These are phyloP conservation scores for Panulirus ornatus DNA, from an alignment of 1,140 invertebrate genomes.

Conservation along the genomic window DNA sequence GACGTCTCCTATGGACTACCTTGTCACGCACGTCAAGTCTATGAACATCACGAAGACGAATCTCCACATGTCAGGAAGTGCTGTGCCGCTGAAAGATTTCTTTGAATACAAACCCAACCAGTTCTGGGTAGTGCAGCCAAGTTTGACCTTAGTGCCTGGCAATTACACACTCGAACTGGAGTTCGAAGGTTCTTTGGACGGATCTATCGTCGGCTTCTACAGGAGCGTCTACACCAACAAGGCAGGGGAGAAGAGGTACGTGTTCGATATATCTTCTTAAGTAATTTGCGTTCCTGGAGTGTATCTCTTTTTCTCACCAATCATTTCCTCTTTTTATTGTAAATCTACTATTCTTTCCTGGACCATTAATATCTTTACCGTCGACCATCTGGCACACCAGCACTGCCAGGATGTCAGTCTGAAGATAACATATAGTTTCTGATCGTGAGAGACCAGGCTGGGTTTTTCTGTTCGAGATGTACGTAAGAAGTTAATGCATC, in stretches of 20 bases:
- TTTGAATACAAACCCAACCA: conserved; percentile 82
- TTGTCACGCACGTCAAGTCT: conserved; percentile 78
- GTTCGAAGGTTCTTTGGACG: conserved; percentile 84
- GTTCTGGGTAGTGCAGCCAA: conserved; percentile 83
- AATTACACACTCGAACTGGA: conserved; percentile 83
- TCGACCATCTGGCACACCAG: no score
- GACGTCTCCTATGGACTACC: conserved; percentile 76
- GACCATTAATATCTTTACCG: no score
- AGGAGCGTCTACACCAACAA: conserved; percentile 85
- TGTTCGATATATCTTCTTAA: background rate
- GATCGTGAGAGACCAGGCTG: no score
- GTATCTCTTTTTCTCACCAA: background rate
- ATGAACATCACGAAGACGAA: conserved; percentile 77
- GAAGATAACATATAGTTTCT: no score
- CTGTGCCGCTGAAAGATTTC: conserved; percentile 76
- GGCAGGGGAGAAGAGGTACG: conserved; percentile 82
- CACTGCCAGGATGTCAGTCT: no score
- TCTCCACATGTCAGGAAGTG: conserved; percentile 54
- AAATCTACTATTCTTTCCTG: background rate
- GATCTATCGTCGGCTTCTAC: conserved; percentile 88
- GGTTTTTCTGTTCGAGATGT: no score
- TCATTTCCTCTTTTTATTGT: background rate
- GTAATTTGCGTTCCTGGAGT: no score
- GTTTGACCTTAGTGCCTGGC: conserved; percentile 80
- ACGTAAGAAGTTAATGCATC: no score